A percentile compares a stretch with the other conserved stretches of the same genome.
These are phyloP conservation scores for Canis aureus DNA, from an alignment of 2,113 vertebrate species.

Conservation along the genomic window DNA sequence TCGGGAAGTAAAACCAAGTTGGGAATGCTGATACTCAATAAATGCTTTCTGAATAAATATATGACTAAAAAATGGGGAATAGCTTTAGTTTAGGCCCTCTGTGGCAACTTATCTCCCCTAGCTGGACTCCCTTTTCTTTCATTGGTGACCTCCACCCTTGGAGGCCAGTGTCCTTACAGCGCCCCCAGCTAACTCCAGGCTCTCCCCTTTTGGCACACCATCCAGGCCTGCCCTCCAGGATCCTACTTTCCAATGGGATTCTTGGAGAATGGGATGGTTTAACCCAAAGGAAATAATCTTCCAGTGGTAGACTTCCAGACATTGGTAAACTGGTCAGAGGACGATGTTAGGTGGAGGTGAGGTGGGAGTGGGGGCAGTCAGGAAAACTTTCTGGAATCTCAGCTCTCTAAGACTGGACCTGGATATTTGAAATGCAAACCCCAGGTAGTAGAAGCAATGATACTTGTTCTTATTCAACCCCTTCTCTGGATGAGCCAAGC, in stretches of 20 bases:
- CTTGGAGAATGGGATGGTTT: background rate
- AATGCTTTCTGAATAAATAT: background rate
- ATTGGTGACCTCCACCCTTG: background rate
- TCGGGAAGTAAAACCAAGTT: background rate
- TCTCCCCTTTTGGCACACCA: background rate
- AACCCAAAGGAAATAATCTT: background rate
- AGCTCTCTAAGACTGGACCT: background rate
- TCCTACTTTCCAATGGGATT: background rate
- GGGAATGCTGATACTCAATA: background rate
- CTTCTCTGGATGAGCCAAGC: background rate
- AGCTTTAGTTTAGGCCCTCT: background rate
- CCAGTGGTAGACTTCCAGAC: background rate
- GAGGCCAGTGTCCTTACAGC: background rate
- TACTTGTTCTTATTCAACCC: background rate
- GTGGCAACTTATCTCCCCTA: background rate
- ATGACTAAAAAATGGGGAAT: background rate
- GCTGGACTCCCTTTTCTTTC: too few relatives aligned
- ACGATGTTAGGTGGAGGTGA: background rate
- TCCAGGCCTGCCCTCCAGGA: background rate
- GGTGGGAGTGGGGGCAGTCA: too few relatives aligned
- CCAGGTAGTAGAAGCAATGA: background rate
- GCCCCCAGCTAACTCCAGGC: background rate
- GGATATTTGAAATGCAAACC: constrained; percentile 3
- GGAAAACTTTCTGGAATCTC: background rate
- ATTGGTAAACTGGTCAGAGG: background rate